Evolutionary conservation across 2,113 vertebrate species (phyloP), one percentile per base, ranked within the genome.

Genomic region (Phocoena phocoena): DNA sequence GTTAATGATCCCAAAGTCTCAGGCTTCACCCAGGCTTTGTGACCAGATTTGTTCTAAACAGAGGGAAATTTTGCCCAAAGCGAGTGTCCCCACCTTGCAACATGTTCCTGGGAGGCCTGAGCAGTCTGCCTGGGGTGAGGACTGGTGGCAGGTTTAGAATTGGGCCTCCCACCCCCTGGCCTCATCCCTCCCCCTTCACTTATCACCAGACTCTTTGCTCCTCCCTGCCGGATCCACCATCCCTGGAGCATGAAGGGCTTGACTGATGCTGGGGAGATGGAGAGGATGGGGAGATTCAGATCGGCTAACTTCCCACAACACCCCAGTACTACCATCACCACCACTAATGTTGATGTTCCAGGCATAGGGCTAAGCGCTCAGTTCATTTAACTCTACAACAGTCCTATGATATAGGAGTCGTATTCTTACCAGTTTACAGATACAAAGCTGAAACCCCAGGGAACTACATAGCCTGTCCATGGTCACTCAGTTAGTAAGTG

Each of bases 201-300:
- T 71, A 60, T 41, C 77, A 36, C 28, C 65, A 84, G 38, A 36
- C 58, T 41, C 0, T 50, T 14, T 14, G 15, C 26, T 67, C 62
- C 53, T 88, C 62, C 63, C 67, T 50, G 60, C 50, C n/a, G 23
- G 25, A 60, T 44, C 15, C 15, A 28, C 15, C 44, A 12, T 26
- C 60, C 26, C 31, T 18, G n/a, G 77, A 90, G 44, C 0, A 0
- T 23, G 33, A 36, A 58, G 79, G 11, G 11, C 68, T 36, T 55
- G 14, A 12, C 41, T 23, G 36, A 70, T 41, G 50, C 81, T 77
- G 2, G 33, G 10, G 15, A 33, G 31, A n/a, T 36, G 7, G 53
- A 63, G 23, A 25, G 0, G 1, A 5, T 8, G 31, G 41, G 8
- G 11, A 28, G 18, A 12, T 50, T 62, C 44, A 12, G 4, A 12